These are phyloP conservation scores for Amphimallon solstitiale DNA, from an alignment of 2,888 invertebrate species.

Conservation along the genomic window DNA sequence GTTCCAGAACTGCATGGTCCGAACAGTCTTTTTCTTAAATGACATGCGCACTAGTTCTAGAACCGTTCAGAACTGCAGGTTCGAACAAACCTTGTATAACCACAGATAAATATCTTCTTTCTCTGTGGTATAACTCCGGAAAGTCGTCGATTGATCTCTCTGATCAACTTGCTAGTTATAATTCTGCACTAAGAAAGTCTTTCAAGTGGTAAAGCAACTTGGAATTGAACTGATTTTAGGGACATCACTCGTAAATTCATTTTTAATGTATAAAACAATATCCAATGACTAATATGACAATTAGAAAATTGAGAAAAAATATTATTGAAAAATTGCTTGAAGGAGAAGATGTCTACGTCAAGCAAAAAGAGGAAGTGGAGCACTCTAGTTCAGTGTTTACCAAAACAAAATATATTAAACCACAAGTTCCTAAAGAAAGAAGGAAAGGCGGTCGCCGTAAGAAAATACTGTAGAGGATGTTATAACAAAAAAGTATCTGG, in stretches of 20 bases:
- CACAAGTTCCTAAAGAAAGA: conserved; percentile 2
- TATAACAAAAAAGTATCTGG: background rate
- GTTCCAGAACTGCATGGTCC: too few relatives aligned
- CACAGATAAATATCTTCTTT: too few relatives aligned
- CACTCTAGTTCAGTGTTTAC: background rate
- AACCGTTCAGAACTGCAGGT: too few relatives aligned
- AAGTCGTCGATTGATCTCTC: conserved; percentile 45
- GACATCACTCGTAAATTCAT: conserved; percentile 45
- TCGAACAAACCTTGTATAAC: too few relatives aligned
- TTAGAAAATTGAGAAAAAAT: conserved; percentile 5
- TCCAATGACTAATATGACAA: background rate
- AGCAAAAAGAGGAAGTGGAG: too few relatives aligned
- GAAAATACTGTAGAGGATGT: conserved; percentile 11
- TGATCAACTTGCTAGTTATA: conserved; percentile 42
- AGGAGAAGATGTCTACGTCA: background rate
- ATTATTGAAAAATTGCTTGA: background rate
- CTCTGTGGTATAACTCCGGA: conserved; percentile 43
- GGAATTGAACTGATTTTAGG: conserved; percentile 48
- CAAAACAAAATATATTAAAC: background rate
- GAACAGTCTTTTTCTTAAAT: too few relatives aligned
- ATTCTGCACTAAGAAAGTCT: conserved; percentile 39
- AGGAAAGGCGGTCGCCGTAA: background rate
- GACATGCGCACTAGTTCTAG: too few relatives aligned
- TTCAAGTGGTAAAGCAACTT: conserved; percentile 44
- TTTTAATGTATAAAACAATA: conserved; percentile 9